Base-by-base conservation (phyloP, 2,113 vertebrate genomes). In the Siphamia tubifer region DNA sequence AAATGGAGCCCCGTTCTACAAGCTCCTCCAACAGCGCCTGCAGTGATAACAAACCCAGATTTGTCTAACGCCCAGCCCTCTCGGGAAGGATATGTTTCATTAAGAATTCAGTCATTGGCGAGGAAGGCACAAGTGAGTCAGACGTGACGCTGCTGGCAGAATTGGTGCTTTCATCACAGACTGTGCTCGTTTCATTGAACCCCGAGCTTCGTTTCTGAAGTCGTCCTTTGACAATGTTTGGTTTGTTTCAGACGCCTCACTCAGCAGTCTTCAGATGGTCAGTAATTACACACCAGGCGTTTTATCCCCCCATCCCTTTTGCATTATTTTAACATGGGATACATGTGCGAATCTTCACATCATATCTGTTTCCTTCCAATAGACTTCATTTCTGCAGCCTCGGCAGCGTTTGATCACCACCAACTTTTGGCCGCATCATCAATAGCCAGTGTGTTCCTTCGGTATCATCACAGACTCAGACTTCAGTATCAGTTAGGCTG, bases 1-100 rank as follows among this genome's bases (percentile, higher is more conserved):
- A 42, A 27, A 45, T n/a, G 34, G 58, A 74, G 66, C 15, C 52
- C 27, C 66, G 83, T 76, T 81, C 64, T 85, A 28, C 58, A 53
- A 65, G 61, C 74, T 57, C 56, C 44, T 56, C 73, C 75, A 71
- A 68, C 60, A 65, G 58, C 32, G 75, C 79, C 70, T 66, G 74
- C 73, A 71, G 68, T 74, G 56, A 72, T 62, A 76, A 89, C 87
- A 90, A 79, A 84, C 84, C 75, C 74, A 74, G 83, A 84, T 89
- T 76, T 90, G 85, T 89, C 79, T 74, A 43, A 31, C 6, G 42
- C 77, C 43, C 53, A 21, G 57, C 32, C 20, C 77, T 74, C 77
- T 51, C 2, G 44, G 72, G 68, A 85, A 67, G 68, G 78, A 86
- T 71, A 72, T 25, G 36, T 85, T 84, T 74, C 56, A 87, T 88